Evolutionary conservation across 2,113 vertebrate species (phyloP).

Genomic region (Electrona antarctica): DNA sequence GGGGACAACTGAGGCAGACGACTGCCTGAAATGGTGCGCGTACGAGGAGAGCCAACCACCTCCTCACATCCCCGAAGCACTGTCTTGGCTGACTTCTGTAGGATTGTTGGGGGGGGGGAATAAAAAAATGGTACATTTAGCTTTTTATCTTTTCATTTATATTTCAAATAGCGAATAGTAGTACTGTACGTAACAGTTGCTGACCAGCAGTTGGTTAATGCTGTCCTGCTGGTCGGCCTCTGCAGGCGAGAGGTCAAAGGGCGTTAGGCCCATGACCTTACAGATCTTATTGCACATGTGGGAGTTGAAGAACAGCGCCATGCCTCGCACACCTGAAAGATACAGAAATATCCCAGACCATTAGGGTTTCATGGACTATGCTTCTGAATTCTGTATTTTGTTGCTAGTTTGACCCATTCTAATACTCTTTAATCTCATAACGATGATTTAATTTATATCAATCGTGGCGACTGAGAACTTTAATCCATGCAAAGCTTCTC

Average conservation of each 20-base stretch:
- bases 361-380: background rate
- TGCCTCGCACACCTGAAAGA: constrained; percentile 91
- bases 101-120: background rate
- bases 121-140: too few species aligned
- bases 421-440: too few species aligned
- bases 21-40: constrained; percentile 85
- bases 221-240: constrained; percentile 85
- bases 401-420: too few species aligned
- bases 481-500: too few species aligned
- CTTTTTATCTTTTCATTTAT: too few species aligned
- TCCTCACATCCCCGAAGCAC: constrained; percentile 92
- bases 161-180: too few species aligned
- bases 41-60: constrained; percentile 88
- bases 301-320: constrained; percentile 97
- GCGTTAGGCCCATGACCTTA: constrained; percentile 89
- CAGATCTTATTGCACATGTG: constrained; percentile 97
- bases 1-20: constrained; percentile 84
- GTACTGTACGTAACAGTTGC: constrained; percentile 28
- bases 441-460: too few species aligned
- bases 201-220: constrained; percentile 90
- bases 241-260: constrained; percentile 87
- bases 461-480: too few species aligned
- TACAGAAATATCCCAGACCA: background rate
- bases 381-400: too few species aligned
- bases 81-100: constrained; percentile 90